phyloP scores from a whole-genome alignment of 2,888 invertebrate genomes.

The Pocota personata region DNA sequence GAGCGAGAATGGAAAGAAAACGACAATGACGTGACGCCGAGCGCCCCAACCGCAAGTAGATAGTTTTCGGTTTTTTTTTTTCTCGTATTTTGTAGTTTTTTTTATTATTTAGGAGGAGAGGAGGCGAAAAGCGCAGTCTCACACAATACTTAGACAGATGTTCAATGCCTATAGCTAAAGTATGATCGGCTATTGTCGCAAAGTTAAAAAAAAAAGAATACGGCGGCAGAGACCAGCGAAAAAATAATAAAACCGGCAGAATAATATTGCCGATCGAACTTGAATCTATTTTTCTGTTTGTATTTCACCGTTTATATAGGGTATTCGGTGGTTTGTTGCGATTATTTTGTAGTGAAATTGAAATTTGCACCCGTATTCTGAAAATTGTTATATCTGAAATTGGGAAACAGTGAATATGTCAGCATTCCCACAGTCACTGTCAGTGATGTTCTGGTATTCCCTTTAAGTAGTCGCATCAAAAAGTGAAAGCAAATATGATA shows the following conservation, averaged over 20 bases:
- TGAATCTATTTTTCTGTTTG: conserved; percentile 21
- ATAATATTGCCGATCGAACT: conserved; percentile 48
- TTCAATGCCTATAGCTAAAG: conserved; percentile 22
- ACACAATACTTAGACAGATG: conserved; percentile 44
- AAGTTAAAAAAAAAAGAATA: conserved; percentile 43
- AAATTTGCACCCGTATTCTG: neutral
- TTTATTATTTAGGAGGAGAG: conserved; percentile 32
- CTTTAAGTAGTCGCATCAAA: too few species aligned
- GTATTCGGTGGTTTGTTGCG: neutral
- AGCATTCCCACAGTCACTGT: too few species aligned
- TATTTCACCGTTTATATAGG: neutral
- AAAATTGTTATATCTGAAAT: too few species aligned
- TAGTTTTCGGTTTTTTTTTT: conserved; percentile 43
- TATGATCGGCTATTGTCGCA: conserved; percentile 39
- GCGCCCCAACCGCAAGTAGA: conserved; percentile 41
- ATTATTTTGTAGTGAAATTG: neutral
- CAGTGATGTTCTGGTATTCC: too few species aligned
- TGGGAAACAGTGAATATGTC: too few species aligned
- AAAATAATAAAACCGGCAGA: conserved; percentile 29
- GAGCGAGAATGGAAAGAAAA: conserved; percentile 59
- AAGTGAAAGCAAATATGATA: too few species aligned
- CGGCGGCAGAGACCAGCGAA: neutral
- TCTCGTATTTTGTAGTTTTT: neutral
- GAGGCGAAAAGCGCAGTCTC: conserved; percentile 42
- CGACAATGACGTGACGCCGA: conserved; percentile 75